Conservation (phyloP, 2,888 invertebrate species). For the Asteroscopus sphinx region DNA sequence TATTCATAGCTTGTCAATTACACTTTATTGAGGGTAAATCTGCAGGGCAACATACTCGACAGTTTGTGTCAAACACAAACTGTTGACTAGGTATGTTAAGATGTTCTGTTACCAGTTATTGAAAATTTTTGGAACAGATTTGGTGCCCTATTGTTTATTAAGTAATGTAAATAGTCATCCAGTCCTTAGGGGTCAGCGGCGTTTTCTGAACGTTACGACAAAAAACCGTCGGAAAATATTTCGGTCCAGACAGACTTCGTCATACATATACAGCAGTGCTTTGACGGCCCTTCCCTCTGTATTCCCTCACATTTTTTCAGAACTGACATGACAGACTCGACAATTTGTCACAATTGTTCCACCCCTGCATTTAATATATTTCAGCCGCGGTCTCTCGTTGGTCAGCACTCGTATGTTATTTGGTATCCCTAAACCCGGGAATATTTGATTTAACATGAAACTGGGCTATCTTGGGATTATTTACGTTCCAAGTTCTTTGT, state of each 20-base stretch:
- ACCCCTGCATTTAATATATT: conserved; percentile 49
- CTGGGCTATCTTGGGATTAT: conserved; percentile 14
- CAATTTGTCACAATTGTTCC: conserved; percentile 57
- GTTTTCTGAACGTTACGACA: not conserved
- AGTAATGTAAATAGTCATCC: not conserved
- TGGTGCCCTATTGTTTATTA: no score
- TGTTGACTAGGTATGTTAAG: no score
- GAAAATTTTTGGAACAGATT: no score
- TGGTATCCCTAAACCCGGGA: conserved; percentile 19
- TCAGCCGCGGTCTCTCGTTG: conserved; percentile 26
- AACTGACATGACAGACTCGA: conserved; percentile 27
- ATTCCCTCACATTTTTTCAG: conserved; percentile 40
- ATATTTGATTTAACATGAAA: conserved; percentile 41
- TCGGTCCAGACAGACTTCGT: conserved; percentile 2
- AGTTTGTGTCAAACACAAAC: no score
- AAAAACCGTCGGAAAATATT: not conserved
- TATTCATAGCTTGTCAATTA: not conserved
- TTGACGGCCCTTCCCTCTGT: conserved; percentile 11
- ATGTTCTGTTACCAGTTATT: no score
- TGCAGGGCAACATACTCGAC: not conserved
- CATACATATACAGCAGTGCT: conserved; percentile 8
- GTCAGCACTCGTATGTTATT: conserved; percentile 44
- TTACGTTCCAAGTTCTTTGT: not conserved
- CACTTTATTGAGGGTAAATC: not conserved
- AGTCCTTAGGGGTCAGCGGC: no score